Evolutionary conservation across 2,113 vertebrate genomes (phyloP), one percentile per base, ranked within the genome.

Genomic region (Egretta garzetta): DNA sequence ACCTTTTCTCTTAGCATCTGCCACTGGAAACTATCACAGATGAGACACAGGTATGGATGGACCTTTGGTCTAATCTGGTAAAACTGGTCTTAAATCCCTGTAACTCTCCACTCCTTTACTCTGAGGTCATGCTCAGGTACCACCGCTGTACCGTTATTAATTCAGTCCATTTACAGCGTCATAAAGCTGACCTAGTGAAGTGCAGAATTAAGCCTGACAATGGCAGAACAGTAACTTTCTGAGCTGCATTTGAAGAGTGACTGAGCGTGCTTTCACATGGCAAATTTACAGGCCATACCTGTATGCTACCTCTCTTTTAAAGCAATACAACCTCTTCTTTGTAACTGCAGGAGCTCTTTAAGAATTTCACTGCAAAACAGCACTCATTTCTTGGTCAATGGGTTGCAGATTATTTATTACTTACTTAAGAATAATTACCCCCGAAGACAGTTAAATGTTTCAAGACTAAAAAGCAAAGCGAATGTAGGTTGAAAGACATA

Each of bases 371-470:
- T 62, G 76, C 80, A 85, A 91, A 95, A 82, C 62, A 91, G 53
- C 63, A 80, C 59, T 95, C n/a, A 88, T 91, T 95, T 94, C 41
- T 95, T 82, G 66, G 76, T 93, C 89, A 91, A 72, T 59, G 47
- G 62, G n/a, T 80, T 87, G 77, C 58, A 80, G 84, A 70, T 94
- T 90, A 94, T 97, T 95, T 95, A 94, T 87, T 95, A 85, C 72
- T 95, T 86, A 84, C 59, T 71, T 75, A 93, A 91, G 71, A 97
- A 93, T 88, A 96, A 87, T 94, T 94, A 94, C 66, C 28, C 27
- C 23, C 18, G 5, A 91, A 95, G 50, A 94, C 55, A 82, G 73
- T 82, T 58, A 95, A 95, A 71, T 47, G 26, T 88, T 96, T 94
- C 70, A 93, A 73, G 41, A 73, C 20, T 53, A 60, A 90, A 91